Evolutionary conservation across 1,140 invertebrate genomes (phyloP).

Genomic region (Penaeus vannamei): DNA sequence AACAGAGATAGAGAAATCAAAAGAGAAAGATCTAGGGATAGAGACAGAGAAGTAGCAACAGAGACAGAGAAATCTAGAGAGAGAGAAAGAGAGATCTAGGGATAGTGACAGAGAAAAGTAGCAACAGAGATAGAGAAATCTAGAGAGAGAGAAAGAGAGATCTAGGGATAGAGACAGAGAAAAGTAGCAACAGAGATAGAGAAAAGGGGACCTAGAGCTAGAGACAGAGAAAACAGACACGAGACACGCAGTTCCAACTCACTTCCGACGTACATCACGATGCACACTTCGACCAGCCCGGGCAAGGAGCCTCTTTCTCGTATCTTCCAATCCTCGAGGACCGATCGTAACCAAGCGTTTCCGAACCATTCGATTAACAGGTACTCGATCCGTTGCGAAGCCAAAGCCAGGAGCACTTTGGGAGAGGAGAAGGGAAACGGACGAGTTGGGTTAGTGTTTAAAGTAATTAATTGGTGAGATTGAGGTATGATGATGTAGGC

Average conservation of each 20-base stretch:
- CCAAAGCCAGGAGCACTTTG: constrained; percentile 83
- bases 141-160: too few relatives aligned
- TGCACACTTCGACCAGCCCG: constrained; percentile 85
- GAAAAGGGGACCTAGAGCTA: background rate
- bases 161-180: background rate
- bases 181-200: background rate
- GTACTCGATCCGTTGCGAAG: constrained; percentile 86
- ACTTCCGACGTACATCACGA: constrained; percentile 76
- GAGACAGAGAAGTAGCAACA: constrained; percentile 70
- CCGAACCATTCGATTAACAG: constrained; percentile 84
- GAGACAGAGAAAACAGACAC: background rate
- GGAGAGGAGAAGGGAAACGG: background rate
- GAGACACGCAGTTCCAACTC: background rate
- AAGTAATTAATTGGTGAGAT: too few relatives aligned
- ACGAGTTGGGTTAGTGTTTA: background rate
- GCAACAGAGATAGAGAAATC: background rate
- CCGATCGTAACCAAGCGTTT: constrained; percentile 80
- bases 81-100: background rate
- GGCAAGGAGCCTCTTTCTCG: constrained; percentile 87
- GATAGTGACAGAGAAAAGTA: background rate
- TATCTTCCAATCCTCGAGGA: constrained; percentile 81
- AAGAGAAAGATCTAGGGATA: too few relatives aligned
- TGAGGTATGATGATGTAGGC: constrained; percentile 73
- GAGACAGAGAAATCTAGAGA: background rate
- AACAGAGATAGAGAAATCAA: too few relatives aligned